phyloP scores from a whole-genome alignment of 1,140 invertebrate genomes.

The Callitettix versicolor region DNA sequence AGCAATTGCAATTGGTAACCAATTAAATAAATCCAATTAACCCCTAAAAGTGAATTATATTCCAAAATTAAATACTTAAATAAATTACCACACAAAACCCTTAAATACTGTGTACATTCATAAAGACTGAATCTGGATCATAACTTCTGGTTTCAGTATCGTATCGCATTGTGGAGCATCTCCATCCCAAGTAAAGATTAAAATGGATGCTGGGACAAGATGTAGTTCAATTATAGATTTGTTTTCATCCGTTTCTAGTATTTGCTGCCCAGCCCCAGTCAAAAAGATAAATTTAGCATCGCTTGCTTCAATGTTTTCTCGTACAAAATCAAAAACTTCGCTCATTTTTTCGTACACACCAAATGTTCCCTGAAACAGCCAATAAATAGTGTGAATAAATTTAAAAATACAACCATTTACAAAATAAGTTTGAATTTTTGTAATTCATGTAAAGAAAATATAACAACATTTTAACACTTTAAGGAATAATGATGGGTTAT shows the following conservation, averaged over 20 bases:
- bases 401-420: too few species aligned
- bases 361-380: constrained; percentile 64
- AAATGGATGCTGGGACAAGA: constrained; percentile 61
- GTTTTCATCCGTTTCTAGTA: constrained; percentile 47
- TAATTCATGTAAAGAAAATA: too few species aligned
- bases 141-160: constrained; percentile 63
- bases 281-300: constrained; percentile 34
- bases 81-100: neutral
- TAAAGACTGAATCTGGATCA: constrained; percentile 47
- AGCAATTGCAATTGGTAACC: too few species aligned
- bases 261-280: constrained; percentile 48
- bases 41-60: too few species aligned
- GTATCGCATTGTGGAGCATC: constrained; percentile 39
- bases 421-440: too few species aligned
- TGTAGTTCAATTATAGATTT: constrained; percentile 56
- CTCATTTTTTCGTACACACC: constrained; percentile 61
- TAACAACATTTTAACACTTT: too few species aligned
- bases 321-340: constrained; percentile 59
- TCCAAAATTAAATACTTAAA: too few species aligned
- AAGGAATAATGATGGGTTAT: too few species aligned
- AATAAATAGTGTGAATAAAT: too few species aligned
- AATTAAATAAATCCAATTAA: too few species aligned
- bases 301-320: constrained; percentile 54
- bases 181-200: constrained; percentile 55
- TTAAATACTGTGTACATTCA: neutral